These are phyloP conservation scores for Octonoba sinensis DNA, from an alignment of 2,888 invertebrate species.

Conservation along the genomic window DNA sequence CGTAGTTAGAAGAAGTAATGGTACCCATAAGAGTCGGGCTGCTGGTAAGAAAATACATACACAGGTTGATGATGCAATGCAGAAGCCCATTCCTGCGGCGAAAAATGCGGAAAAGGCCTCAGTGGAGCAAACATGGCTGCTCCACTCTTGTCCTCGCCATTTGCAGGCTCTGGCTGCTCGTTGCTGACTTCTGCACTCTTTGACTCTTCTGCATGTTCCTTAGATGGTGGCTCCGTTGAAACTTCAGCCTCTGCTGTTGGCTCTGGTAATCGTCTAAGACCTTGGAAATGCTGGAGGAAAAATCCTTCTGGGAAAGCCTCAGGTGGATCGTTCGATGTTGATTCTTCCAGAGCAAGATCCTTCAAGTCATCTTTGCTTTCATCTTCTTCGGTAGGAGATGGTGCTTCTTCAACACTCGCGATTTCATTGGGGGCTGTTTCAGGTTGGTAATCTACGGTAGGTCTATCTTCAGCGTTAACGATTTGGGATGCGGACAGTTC, in stretches of 20 bases:
- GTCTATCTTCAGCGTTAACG: neutral
- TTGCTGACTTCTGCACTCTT: neutral
- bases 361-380: conserved; percentile 18
- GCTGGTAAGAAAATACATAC: conserved; percentile 59
- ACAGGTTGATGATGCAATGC: conserved; percentile 57
- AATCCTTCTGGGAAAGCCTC: conserved; percentile 55
- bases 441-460: neutral
- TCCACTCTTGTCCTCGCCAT: neutral
- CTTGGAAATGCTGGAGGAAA: conserved; percentile 28
- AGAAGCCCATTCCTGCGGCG: conserved; percentile 35
- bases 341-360: conserved; percentile 30
- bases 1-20: conserved; percentile 52
- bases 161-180: neutral
- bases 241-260: conserved; percentile 35
- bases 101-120: conserved; percentile 36
- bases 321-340: conserved; percentile 37
- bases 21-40: conserved; percentile 61
- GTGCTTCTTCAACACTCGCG: neutral
- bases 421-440: neutral
- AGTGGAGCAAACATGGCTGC: conserved; percentile 29
- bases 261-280: conserved; percentile 50
- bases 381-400: neutral
- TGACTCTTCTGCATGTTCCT: conserved; percentile 3
- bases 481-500: neutral
- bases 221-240: neutral